Conservation (phyloP, 1,140 invertebrate genomes). For the Drosophila truncata region DNA sequence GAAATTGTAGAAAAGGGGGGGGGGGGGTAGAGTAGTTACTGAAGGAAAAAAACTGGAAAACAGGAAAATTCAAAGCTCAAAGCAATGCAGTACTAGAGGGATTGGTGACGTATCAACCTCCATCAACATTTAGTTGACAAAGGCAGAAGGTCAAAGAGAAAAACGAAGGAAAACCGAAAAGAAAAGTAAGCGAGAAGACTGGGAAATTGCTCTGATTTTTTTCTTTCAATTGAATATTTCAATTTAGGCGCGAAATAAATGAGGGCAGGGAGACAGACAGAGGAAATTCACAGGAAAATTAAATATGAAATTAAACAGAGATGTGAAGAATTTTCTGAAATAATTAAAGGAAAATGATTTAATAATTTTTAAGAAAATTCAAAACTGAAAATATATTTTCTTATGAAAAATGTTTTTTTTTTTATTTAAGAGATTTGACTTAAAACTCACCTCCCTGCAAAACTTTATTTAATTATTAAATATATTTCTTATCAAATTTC, state of each 20-base stretch:
- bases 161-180: neutral
- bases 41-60: slow-evolving; percentile 3
- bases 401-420: no score
- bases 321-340: neutral
- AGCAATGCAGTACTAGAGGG: neutral
- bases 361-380: no score
- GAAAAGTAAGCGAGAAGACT: neutral
- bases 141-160: slow-evolving; percentile 43
- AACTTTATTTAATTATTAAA: neutral
- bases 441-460: no score
- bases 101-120: slow-evolving; percentile 28
- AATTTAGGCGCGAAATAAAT: slow-evolving; percentile 12
- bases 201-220: slow-evolving; percentile 23
- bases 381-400: no score
- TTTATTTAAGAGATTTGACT: no score
- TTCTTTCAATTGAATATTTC: slow-evolving; percentile 25
- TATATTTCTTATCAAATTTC: neutral
- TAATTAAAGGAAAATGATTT: neutral
- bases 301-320: neutral
- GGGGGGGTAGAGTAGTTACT: slow-evolving; percentile 42
- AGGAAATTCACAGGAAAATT: neutral
- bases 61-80: slow-evolving; percentile 25
- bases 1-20: slow-evolving; percentile 7
- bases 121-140: slow-evolving; percentile 49
- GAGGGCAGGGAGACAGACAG: neutral